Evolutionary conservation across 2,888 invertebrate species (phyloP), one percentile per base, ranked within the genome.

Genomic region (Lacanobia oleracea): DNA sequence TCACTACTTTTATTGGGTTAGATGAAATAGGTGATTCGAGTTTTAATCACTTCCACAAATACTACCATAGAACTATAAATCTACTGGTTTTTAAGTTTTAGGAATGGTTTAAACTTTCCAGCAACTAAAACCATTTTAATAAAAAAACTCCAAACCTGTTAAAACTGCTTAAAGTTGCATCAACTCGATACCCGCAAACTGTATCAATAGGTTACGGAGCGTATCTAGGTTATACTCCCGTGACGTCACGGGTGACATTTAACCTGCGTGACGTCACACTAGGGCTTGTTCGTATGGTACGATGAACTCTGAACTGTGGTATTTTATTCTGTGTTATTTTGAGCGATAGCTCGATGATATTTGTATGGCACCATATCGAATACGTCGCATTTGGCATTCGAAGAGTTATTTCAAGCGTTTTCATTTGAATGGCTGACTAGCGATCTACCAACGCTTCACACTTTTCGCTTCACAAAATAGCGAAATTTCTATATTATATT

Each of bases 241-340:
- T 90, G 88, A 89, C 90, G 90, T 88, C 87, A 89, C 76, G 14
- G 27, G 53, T 86, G 89, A 82, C 88, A 89, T 89, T 88, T 87
- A 84, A 81, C 80, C 75, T 68, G 69, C 43, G 79, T 85, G 84
- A 88, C 88, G 88, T 90, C 87, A 88, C 70, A 37, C 9, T 23
- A 37, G 48, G 54, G 37, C 16, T 65, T 10, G 37, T 2, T 63
- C 23, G 18, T 50, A 53, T 27, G 45, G 40, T 51, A 53, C 62
- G 27, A 21, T 59, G 43, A 45, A 78, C 79, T 65, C 33, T 9
- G 12, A 48, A 33, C 9, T 27, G 23, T 21, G 14, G 0, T 10
- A 12, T 76, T 54, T 66, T 53, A 18, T 18, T 14, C 12, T 23
- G 18, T 33, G 37, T 48, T 67, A 72, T 72, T 76, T n/a, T 67